These are phyloP conservation scores for Drosophila lutescens DNA, from an alignment of 2,888 invertebrate species.

Conservation along the genomic window DNA sequence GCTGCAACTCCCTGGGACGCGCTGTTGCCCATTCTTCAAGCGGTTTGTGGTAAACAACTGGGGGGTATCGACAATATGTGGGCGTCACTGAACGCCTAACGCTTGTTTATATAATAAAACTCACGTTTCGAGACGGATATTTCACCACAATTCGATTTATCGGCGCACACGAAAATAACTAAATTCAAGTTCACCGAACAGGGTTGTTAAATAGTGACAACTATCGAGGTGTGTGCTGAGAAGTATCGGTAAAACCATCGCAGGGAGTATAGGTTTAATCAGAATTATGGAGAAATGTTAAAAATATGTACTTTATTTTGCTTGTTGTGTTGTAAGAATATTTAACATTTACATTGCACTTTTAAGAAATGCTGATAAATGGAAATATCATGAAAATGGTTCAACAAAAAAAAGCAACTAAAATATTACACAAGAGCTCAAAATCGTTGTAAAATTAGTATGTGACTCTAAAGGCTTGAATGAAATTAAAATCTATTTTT, in stretches of 20 bases:
- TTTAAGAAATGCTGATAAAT: too few species aligned
- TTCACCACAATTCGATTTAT: constrained; percentile 41
- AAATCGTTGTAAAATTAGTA: too few species aligned
- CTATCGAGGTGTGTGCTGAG: not conserved
- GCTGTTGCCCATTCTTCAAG: constrained; percentile 85
- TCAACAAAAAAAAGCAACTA: too few species aligned
- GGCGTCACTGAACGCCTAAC: not conserved
- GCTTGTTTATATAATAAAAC: constrained; percentile 71
- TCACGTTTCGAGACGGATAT: constrained; percentile 42
- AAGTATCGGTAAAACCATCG: not conserved
- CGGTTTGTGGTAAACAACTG: constrained; percentile 2
- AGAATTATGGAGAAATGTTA: too few species aligned
- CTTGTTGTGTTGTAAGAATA: not conserved
- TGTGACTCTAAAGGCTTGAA: too few species aligned
- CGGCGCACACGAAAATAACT: constrained; percentile 31
- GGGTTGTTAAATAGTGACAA: constrained; percentile 12
- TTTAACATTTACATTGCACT: too few species aligned
- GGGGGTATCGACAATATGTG: not conserved
- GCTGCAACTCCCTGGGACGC: constrained; percentile 85
- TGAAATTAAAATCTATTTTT: too few species aligned
- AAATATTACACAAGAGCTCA: too few species aligned
- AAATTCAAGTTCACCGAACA: constrained; percentile 37
- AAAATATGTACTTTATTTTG: too few species aligned
- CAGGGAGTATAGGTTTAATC: too few species aligned
- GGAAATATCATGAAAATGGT: too few species aligned